These are phyloP conservation scores for Teinopalpus imperialis DNA, from an alignment of 2,888 invertebrate genomes.

Conservation along the genomic window DNA sequence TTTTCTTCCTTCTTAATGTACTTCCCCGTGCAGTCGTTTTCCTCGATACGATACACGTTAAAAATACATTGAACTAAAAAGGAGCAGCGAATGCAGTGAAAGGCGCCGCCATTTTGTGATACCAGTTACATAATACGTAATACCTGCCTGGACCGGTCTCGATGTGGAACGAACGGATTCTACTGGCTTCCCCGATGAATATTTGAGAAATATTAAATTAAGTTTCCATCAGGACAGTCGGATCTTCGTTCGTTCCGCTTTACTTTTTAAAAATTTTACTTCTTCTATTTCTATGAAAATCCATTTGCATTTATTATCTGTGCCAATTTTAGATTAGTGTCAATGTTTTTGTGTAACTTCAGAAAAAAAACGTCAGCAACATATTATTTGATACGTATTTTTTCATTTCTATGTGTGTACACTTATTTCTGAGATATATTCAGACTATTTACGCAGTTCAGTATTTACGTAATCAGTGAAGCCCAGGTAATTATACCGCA, in stretches of 20 bases:
- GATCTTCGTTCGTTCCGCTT: background rate
- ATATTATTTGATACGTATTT: no score
- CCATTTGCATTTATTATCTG: no score
- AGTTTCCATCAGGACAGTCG: background rate
- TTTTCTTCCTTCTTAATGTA: background rate
- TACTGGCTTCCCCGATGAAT: background rate
- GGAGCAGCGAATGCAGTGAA: conserved; percentile 14
- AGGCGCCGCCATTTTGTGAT: conserved; percentile 14
- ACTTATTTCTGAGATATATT: no score
- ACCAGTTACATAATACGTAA: conserved; percentile 8
- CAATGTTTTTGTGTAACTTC: no score
- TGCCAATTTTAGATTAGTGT: no score
- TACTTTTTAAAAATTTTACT: background rate
- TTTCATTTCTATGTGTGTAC: no score
- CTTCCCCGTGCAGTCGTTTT: background rate
- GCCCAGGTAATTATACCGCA: no score
- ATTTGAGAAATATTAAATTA: conserved; percentile 7
- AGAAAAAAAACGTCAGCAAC: no score
- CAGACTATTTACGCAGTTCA: no score
- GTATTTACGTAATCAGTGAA: no score
- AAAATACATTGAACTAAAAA: conserved; percentile 20
- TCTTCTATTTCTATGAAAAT: no score
- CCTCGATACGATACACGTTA: background rate
- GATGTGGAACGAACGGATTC: conserved; percentile 16
- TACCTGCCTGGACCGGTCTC: conserved; percentile 5